Evolutionary conservation across 2,113 vertebrate genomes (phyloP).

Genomic region (Thryonomys swinderianus): DNA sequence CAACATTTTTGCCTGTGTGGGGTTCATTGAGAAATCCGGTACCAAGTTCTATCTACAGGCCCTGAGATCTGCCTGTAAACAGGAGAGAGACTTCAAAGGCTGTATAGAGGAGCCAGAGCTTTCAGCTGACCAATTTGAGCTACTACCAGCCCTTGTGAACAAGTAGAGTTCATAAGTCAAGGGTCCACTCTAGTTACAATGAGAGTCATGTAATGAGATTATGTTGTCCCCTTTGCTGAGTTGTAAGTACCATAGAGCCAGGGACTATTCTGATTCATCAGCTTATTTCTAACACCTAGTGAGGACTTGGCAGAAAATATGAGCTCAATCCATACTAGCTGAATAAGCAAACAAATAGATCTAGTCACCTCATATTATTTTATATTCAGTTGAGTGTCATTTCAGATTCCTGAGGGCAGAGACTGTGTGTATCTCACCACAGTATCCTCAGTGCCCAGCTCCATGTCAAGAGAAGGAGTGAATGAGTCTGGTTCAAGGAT

Average conservation of each 20-base stretch:
- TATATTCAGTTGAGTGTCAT: not conserved
- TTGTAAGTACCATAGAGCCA: not conserved
- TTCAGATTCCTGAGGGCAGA: not conserved
- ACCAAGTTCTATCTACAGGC: no score
- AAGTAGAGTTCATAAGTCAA: no score
- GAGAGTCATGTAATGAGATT: slow-evolving; percentile 4
- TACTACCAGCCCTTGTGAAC: no score
- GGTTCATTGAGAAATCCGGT: no score
- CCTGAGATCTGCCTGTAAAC: no score
- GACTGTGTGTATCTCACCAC: not conserved
- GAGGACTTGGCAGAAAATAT: not conserved
- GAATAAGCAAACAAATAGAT: not conserved
- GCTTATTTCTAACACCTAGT: not conserved
- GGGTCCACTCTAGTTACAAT: not conserved
- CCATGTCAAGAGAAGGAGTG: not conserved
- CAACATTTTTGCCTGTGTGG: no score
- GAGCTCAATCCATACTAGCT: not conserved
- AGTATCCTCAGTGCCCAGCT: not conserved
- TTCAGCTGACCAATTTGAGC: no score
- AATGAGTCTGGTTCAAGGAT: not conserved
- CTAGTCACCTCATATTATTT: slow-evolving; percentile 8
- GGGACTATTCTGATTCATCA: not conserved
- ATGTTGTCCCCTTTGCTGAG: not conserved
- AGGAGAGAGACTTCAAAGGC: no score
- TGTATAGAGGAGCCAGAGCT: no score